These are phyloP conservation scores for Aproaerema taeniolella DNA, from an alignment of 2,888 invertebrate genomes.

Conservation along the genomic window DNA sequence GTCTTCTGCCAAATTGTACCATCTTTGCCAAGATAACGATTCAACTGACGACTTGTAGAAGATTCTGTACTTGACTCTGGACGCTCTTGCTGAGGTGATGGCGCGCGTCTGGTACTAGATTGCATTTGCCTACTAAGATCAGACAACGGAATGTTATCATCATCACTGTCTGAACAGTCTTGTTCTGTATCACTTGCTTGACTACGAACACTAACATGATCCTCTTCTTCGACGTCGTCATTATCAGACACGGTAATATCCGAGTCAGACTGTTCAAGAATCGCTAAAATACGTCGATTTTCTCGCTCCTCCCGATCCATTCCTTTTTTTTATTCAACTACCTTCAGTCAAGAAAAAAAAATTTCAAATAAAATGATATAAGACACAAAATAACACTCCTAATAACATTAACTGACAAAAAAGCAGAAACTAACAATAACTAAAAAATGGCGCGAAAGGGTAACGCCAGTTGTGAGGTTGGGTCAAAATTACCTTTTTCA, in stretches of 20 bases:
- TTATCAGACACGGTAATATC: not conserved
- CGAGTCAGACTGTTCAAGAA: not conserved
- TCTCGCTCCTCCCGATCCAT: not conserved
- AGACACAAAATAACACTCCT: not conserved
- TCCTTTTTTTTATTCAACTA: not conserved
- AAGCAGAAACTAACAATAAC: not conserved
- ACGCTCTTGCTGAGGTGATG: not conserved
- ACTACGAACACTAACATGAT: not conserved
- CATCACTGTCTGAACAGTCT: not conserved
- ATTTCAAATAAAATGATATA: not conserved
- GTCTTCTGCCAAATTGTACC: constrained; percentile 9
- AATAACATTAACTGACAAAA: not conserved
- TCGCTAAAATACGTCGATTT: not conserved
- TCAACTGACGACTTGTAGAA: not conserved
- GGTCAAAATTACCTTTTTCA: not conserved
- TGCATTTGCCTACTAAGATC: not conserved
- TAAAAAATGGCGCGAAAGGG: not conserved
- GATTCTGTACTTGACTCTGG: not conserved
- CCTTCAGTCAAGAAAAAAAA: not conserved
- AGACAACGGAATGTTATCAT: not conserved
- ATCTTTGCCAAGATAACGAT: not conserved
- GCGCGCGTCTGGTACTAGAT: not conserved
- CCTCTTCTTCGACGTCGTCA: not conserved
- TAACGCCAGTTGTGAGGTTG: not conserved
- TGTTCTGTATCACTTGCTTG: not conserved